Conservation (phyloP, 2,797 vertebrate genomes). For the Gorsachius magnificus region DNA sequence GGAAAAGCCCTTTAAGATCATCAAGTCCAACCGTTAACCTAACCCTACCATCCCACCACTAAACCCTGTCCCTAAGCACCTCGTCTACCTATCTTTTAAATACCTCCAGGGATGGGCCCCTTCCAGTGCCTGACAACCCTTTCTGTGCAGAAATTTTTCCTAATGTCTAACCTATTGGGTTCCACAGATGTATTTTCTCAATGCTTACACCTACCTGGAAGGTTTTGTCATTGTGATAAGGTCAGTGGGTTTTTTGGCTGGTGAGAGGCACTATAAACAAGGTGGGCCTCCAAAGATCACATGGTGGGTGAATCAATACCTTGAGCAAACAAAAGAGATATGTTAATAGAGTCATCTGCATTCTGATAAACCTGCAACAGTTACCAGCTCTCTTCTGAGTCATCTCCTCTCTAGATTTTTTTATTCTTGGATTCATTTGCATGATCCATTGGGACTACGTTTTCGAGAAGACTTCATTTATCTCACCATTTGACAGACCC, state of each 20-base stretch:
- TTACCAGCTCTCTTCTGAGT: neutral
- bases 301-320: neutral
- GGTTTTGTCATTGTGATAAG: neutral
- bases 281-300: neutral
- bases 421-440: neutral
- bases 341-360: neutral
- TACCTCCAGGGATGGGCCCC: too few species aligned
- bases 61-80: too few species aligned
- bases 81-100: too few species aligned
- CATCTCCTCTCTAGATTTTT: neutral
- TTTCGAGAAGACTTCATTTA: neutral
- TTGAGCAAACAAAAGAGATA: neutral
- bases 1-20: too few species aligned
- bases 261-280: neutral
- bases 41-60: too few species aligned
- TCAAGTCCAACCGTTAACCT: too few species aligned
- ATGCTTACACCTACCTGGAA: neutral
- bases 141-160: too few species aligned
- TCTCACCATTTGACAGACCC: neutral
- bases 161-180: neutral
- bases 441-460: neutral
- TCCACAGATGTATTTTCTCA: neutral
- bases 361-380: neutral
- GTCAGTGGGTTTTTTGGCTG: neutral
- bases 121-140: too few species aligned